Conservation (phyloP, 2,797 vertebrate genomes). For the Megalops cyprinoides region DNA sequence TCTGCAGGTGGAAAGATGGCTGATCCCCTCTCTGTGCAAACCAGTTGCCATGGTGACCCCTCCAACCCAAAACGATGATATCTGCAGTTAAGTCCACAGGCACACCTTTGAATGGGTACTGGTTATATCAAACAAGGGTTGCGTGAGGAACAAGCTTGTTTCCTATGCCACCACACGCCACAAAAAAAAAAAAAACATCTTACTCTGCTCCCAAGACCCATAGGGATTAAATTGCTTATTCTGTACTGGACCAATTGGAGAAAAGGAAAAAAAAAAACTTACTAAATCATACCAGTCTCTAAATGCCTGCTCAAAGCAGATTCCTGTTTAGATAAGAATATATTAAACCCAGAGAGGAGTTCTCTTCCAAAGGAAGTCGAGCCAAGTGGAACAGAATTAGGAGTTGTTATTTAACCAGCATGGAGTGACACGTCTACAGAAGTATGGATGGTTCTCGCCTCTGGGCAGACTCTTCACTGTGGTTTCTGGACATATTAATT, state of each 20-base stretch:
- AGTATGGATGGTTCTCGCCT: neutral
- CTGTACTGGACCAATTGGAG: neutral
- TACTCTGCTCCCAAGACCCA: neutral
- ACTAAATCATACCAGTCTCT: constrained; percentile 33
- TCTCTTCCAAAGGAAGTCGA: constrained; percentile 3
- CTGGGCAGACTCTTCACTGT: neutral
- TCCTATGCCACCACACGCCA: neutral
- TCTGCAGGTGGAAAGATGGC: neutral
- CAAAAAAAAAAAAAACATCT: too few relatives aligned
- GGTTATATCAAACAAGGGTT: neutral
- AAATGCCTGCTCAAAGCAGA: constrained; percentile 23
- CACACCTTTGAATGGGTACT: neutral
- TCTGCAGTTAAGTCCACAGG: neutral
- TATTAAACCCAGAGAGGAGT: constrained; percentile 26
- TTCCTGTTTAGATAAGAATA: constrained; percentile 29
- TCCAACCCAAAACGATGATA: neutral
- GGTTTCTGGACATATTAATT: neutral
- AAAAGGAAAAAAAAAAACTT: constrained; percentile 12
- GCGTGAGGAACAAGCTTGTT: neutral
- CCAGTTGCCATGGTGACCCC: constrained; percentile 15
- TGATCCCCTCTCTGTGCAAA: neutral
- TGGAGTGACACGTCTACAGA: neutral
- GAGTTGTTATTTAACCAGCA: too few relatives aligned
- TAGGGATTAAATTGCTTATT: constrained; percentile 1
- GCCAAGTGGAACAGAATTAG: neutral